Evolutionary conservation across 2,888 invertebrate genomes (phyloP).

Genomic region (Pachydiplax longipennis): DNA sequence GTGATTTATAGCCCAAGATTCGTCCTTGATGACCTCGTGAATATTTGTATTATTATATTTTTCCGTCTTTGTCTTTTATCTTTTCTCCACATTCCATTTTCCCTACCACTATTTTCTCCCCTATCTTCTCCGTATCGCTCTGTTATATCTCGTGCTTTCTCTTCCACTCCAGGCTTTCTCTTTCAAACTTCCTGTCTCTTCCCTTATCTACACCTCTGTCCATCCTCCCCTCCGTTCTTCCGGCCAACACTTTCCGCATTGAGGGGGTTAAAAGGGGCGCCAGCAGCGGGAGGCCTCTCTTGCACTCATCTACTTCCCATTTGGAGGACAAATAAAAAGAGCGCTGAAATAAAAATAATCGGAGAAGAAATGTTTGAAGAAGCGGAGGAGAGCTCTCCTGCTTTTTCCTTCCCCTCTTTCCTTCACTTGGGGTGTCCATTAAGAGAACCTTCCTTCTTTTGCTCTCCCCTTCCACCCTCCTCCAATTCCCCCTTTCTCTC

Average conservation of each 20-base stretch:
- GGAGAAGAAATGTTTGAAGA: slow-evolving; percentile 41
- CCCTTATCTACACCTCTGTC: neutral
- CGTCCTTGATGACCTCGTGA: too few relatives aligned
- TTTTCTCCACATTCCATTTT: too few relatives aligned
- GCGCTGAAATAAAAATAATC: slow-evolving; percentile 4
- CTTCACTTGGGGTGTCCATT: slow-evolving; percentile 11
- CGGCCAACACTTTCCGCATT: neutral
- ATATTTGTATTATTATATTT: too few relatives aligned
- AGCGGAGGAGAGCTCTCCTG: slow-evolving; percentile 1
- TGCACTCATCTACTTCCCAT: slow-evolving; percentile 35
- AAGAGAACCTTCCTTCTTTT: neutral
- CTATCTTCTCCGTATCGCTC: neutral
- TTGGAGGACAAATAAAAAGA: slow-evolving; percentile 5
- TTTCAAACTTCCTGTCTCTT: neutral
- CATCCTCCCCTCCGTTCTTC: neutral
- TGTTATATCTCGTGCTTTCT: neutral
- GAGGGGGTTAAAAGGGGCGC: neutral
- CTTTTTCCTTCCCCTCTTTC: neutral
- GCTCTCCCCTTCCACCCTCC: neutral
- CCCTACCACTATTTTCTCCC: too few relatives aligned
- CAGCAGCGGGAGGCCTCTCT: neutral
- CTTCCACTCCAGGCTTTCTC: neutral
- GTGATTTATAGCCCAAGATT: too few relatives aligned
- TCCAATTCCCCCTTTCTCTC: too few relatives aligned
- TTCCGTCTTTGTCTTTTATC: too few relatives aligned